These are phyloP conservation scores for Psittacula cyanocephala DNA, from an alignment of 2,113 vertebrate species.

Conservation along the genomic window DNA sequence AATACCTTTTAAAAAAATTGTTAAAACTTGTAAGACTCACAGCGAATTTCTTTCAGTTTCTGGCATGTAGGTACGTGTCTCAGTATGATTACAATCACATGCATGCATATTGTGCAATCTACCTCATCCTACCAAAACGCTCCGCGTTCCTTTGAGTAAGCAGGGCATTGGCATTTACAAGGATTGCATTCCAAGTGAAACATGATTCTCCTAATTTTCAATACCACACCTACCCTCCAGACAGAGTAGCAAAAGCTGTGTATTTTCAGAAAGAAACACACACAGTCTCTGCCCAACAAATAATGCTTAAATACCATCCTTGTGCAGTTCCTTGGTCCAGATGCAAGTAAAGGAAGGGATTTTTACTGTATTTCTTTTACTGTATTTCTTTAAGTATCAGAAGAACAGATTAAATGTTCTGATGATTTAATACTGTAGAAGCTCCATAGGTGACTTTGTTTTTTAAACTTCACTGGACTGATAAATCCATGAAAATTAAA, in stretches of 20 bases:
- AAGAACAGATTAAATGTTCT: neutral
- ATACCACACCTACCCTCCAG: slow-evolving; percentile 33
- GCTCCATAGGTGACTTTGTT: neutral
- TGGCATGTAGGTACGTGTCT: slow-evolving; percentile 48
- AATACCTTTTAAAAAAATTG: neutral
- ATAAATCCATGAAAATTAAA: neutral
- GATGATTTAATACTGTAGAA: neutral
- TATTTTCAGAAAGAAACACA: neutral
- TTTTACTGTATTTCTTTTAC: neutral
- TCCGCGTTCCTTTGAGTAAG: slow-evolving; percentile 15
- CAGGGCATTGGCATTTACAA: slow-evolving; percentile 18
- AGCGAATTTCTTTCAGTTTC: neutral
- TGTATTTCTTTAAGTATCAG: neutral
- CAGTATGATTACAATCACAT: slow-evolving; percentile 23
- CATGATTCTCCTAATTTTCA: neutral
- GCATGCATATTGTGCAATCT: slow-evolving; percentile 24
- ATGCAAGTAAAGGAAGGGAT: neutral
- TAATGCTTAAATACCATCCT: neutral
- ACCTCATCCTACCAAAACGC: neutral
- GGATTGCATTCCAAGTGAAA: slow-evolving; percentile 34
- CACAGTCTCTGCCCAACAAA: neutral
- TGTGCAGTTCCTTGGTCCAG: neutral
- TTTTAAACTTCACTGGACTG: neutral
- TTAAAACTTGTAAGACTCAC: neutral
- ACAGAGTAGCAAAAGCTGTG: neutral